A percentile compares a stretch with the other conserved stretches of the same genome.
These are phyloP conservation scores for Troides helena DNA, from an alignment of 2,888 invertebrate species.

Conservation along the genomic window DNA sequence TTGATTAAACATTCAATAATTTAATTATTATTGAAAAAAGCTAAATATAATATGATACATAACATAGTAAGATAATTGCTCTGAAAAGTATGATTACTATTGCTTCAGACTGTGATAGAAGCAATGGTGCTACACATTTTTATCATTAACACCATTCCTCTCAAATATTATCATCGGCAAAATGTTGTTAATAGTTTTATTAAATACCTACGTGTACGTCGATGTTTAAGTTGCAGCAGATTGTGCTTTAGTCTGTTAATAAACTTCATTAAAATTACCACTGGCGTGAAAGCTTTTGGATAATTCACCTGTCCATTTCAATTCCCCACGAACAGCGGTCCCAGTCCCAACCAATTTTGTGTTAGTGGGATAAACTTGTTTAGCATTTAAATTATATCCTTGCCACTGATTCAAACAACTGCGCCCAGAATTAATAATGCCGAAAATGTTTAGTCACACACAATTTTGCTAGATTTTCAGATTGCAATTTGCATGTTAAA, in stretches of 20 bases:
- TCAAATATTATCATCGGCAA: too few relatives aligned
- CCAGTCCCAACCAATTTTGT: conserved; percentile 59
- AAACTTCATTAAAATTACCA: conserved; percentile 25
- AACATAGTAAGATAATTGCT: too few relatives aligned
- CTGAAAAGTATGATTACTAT: too few relatives aligned
- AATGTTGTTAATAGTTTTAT: not conserved
- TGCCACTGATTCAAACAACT: conserved; percentile 72
- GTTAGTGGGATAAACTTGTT: conserved; percentile 73
- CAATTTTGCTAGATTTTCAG: conserved; percentile 77
- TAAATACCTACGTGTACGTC: not conserved
- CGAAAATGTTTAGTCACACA: conserved; percentile 75
- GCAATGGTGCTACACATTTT: too few relatives aligned
- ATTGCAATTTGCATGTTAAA: conserved; percentile 80
- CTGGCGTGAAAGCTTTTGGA: conserved; percentile 31
- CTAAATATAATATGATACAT: not conserved
- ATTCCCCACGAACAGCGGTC: conserved; percentile 55
- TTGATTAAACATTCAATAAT: conserved; percentile 40
- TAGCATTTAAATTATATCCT: conserved; percentile 78
- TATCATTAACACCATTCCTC: too few relatives aligned
- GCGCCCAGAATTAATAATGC: conserved; percentile 74
- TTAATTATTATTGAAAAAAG: not conserved
- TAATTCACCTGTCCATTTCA: conserved; percentile 62
- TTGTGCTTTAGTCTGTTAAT: not conserved
- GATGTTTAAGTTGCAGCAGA: not conserved
- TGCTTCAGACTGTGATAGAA: too few relatives aligned